phyloP scores from a whole-genome alignment of 2,113 vertebrate species.

The Anoplopoma fimbria region DNA sequence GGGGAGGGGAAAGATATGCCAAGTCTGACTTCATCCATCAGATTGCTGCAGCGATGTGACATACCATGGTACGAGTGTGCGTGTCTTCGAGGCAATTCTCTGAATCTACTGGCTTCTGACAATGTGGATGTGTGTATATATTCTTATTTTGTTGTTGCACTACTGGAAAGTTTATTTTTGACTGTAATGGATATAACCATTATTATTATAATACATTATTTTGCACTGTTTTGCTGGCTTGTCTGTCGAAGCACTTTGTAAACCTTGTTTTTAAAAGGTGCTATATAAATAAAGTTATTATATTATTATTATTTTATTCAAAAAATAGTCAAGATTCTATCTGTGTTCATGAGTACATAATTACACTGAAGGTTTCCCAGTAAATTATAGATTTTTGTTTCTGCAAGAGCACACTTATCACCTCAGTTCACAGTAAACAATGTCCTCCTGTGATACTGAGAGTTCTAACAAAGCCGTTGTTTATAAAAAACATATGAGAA shows the following conservation, averaged over 20 bases:
- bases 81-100: slow-evolving; percentile 22
- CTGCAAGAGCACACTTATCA: not conserved
- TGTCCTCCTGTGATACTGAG: not conserved
- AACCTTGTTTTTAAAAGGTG: too few species aligned
- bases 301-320: too few species aligned
- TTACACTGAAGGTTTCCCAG: not conserved
- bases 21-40: slow-evolving; percentile 57
- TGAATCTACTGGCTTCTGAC: not conserved
- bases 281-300: too few species aligned
- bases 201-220: too few species aligned
- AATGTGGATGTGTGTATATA: not conserved
- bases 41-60: slow-evolving; percentile 48
- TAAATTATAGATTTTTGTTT: not conserved
- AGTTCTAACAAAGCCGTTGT: not conserved
- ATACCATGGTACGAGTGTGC: slow-evolving; percentile 33
- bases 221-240: too few species aligned
- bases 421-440: not conserved
- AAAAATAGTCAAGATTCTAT: not conserved
- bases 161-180: not conserved
- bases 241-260: too few species aligned
- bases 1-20: slow-evolving; percentile 20
- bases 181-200: not conserved
- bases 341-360: not conserved
- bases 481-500: not conserved
- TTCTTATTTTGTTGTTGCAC: not conserved